Base-by-base conservation (phyloP, 2,113 vertebrate species). In the Morone saxatilis region DNA sequence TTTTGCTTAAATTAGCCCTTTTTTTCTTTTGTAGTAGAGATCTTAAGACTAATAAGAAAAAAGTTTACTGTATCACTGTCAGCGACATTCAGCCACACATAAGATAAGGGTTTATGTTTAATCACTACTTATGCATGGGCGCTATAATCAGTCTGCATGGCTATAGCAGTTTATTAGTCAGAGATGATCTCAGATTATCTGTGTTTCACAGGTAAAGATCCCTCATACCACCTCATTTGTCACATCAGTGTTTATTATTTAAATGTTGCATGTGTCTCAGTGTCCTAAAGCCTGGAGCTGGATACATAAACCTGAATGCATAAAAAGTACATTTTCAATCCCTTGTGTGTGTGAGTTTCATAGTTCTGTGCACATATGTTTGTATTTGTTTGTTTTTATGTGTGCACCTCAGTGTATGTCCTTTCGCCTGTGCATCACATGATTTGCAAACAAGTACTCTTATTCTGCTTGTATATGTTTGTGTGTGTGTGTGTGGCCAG, bases 151-250 rank as follows among this genome's bases (percentile, higher is more conserved):
- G 20, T 56, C 41, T 53, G 19, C 5, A 12, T 22, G 17, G 47
- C 22, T 60, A 4, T 41, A 61, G 59, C 43, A 63, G 71, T 71
- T 72, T 71, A 81, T 76, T 81, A 60, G 53, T 66, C 63, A 20
- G 66, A 76, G 48, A 77, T 85, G 59, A 80, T 81, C 45, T 86
- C 40, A 71, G 51, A 61, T 82, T 51, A 22, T 80, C 31, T 78
- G 53, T 78, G 48, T 48, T 57, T 61, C 57, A 45, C 61, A 3
- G 7, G 43, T 83, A 63, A 78, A 96, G 95, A 96, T 66, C 53
- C 62, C 40, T 96, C 95, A 95, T 94, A 93, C 95, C 94, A 95
- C 93, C 95, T 95, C 95, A 96, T 96, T 25, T 96, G 95, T 96
- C 95, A 94, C 96, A 97, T 97, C 96, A 96, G 96, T 97, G 96